Evolutionary conservation across 53 echinoderm and acorn worm genomes (phyloP), one percentile per base, ranked within the genome.

Genomic region (Pentamera pediparva): DNA sequence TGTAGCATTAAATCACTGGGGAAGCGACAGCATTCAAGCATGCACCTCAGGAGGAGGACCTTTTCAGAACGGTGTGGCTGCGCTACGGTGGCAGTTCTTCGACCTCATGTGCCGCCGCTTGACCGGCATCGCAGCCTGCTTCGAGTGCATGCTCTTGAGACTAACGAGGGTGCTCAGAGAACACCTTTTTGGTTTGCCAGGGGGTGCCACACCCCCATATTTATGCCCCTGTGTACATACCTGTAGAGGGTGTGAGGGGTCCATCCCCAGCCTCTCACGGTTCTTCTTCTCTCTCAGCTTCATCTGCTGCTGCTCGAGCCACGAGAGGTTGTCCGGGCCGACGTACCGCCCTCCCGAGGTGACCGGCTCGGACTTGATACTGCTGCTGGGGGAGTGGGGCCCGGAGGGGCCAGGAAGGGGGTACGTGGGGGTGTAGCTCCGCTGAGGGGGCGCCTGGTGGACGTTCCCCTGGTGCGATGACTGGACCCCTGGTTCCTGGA

Each of bases 231-330:
- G n/a, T n/a, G n/a, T n/a, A n/a, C n/a, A n/a, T n/a, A n/a, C n/a
- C 30, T 52, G 54, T 6, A 72, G 55, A 6, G 73, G 73, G 34
- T 72, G 33, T n/a, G 73, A 72, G 8, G 73, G 73, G 37, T 72
- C 73, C 19, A 52, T 19, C 54, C 34, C 52, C 22, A 72, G 21
- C 54, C 53, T 72, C 55, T 72, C 73, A 1, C 73, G 52, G 2
- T 61, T 40, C 65, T 65, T 77, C 59, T 56, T 82, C 67, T 87
- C 78, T 13, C 74, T 77, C 25, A 88, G 65, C 61, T 85, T 82
- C 51, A 74, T 60, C 60, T 92, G 92, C 32, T 92, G 88, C 10
- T 85, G 74, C 21, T 87, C 82, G 18, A 92, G 76, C 92, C 92
- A 88, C 20, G 72, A 79, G 11, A 81, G 78, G 19, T 82, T 56